These are phyloP conservation scores for Amblyjoppa proteus DNA, from an alignment of 2,888 invertebrate genomes.

Conservation along the genomic window DNA sequence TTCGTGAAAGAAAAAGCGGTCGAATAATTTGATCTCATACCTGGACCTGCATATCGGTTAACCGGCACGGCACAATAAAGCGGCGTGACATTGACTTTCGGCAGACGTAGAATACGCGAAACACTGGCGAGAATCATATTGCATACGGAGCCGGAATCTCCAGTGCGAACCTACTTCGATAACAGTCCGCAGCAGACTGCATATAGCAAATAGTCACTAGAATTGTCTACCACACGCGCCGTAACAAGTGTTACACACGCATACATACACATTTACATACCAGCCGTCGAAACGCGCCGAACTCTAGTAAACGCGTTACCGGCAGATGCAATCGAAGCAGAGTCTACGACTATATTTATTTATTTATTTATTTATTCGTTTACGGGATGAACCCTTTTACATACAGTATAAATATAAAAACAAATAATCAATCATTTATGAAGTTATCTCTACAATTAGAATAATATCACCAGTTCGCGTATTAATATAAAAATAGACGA, in stretches of 20 bases:
- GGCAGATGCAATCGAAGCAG: too few relatives aligned
- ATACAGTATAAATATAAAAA: too few relatives aligned
- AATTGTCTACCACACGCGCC: not conserved
- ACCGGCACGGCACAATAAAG: constrained; percentile 69
- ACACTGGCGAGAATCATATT: constrained; percentile 65
- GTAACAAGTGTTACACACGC: not conserved
- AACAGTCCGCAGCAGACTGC: constrained; percentile 29
- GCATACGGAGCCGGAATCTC: not conserved
- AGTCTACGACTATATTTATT: too few relatives aligned
- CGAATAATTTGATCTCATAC: constrained; percentile 60
- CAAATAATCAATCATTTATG: too few relatives aligned
- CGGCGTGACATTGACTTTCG: constrained; percentile 67
- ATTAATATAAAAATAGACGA: too few relatives aligned
- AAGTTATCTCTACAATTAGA: too few relatives aligned
- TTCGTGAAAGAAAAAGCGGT: not conserved
- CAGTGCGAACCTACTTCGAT: not conserved
- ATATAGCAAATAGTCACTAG: not conserved
- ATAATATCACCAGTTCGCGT: too few relatives aligned
- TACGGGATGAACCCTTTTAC: too few relatives aligned
- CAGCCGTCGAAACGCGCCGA: too few relatives aligned
- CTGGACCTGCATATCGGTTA: constrained; percentile 70
- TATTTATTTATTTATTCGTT: too few relatives aligned
- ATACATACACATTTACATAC: not conserved
- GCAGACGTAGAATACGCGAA: constrained; percentile 60
- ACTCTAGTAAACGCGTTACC: too few relatives aligned